Conservation (phyloP, 2,888 invertebrate genomes). For the Eurois occulta region DNA sequence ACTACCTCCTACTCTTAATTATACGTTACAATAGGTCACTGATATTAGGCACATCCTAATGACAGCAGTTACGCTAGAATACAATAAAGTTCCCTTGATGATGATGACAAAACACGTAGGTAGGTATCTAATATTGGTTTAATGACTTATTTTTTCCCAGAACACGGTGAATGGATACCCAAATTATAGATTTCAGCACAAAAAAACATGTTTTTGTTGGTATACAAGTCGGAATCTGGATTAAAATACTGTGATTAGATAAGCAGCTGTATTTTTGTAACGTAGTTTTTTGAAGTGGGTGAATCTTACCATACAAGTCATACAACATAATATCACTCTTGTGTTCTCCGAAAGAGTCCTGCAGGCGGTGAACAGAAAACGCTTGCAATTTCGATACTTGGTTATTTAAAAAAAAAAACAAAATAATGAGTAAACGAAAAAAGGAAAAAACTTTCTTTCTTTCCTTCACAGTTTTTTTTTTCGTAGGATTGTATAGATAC, state of each 20-base stretch:
- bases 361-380: not conserved
- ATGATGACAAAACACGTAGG: conserved; percentile 35
- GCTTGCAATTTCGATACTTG: not conserved
- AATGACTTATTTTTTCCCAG: not conserved
- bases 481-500: no score
- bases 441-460: no score
- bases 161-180: not conserved
- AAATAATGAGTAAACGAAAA: no score
- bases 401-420: no score
- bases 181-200: conserved; percentile 23
- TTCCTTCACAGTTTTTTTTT: no score
- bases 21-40: conserved; percentile 1
- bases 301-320: not conserved
- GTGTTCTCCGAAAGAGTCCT: no score
- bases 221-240: conserved; percentile 16
- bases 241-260: conserved; percentile 13
- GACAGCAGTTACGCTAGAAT: not conserved
- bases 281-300: not conserved
- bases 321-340: not conserved
- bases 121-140: not conserved
- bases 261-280: conserved; percentile 14
- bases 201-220: conserved; percentile 25
- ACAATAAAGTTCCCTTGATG: conserved; percentile 2
- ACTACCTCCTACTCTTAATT: conserved; percentile 26
- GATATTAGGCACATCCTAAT: conserved; percentile 4